These are phyloP conservation scores for Climacteris rufus DNA, from an alignment of 2,113 vertebrate species.

Conservation along the genomic window DNA sequence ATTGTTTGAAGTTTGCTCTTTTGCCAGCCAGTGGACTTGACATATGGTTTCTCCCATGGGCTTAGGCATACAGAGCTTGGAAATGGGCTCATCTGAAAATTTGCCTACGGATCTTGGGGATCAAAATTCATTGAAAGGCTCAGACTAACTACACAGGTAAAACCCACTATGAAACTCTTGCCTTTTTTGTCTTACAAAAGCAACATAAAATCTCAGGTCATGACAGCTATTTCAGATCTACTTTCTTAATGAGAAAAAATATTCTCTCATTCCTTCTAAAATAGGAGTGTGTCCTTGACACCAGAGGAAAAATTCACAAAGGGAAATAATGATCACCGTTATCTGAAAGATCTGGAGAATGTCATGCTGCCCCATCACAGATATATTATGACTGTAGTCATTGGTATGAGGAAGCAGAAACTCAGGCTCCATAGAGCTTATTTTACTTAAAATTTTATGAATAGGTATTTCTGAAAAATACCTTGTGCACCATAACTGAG, in stretches of 20 bases:
- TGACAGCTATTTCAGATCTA: background rate
- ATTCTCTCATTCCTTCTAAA: background rate
- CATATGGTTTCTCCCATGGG: background rate
- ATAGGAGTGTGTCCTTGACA: background rate
- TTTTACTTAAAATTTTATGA: background rate
- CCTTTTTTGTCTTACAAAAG: background rate
- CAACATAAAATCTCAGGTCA: background rate
- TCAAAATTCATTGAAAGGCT: background rate
- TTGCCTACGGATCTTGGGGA: background rate
- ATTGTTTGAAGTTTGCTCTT: background rate
- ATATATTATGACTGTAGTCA: background rate
- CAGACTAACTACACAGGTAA: background rate
- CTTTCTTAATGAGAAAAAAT: background rate
- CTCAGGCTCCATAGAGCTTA: background rate
- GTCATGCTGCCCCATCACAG: background rate
- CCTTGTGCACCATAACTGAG: fast-evolving
- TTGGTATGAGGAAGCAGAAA: background rate
- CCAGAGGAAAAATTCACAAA: background rate
- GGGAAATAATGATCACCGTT: background rate
- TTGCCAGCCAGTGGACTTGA: background rate
- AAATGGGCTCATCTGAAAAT: background rate
- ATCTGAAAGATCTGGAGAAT: background rate
- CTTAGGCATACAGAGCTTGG: background rate
- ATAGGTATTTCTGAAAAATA: background rate
- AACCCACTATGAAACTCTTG: background rate